These are phyloP conservation scores for Ormyrus pomaceus DNA, from an alignment of 2,888 invertebrate species.

Conservation along the genomic window DNA sequence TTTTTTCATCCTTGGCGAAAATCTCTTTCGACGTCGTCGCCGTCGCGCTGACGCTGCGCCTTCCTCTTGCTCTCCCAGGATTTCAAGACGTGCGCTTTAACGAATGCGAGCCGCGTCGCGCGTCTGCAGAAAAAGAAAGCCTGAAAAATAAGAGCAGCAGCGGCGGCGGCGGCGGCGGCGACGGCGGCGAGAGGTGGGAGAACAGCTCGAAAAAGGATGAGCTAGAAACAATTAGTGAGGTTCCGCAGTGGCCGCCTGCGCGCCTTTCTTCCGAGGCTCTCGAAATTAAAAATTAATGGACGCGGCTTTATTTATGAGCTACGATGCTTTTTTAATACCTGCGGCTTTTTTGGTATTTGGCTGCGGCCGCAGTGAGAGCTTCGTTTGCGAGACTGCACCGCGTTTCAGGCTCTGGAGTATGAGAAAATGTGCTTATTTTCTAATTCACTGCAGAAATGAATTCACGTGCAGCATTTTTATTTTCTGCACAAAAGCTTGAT, in stretches of 20 bases:
- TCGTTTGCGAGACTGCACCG: too few species aligned
- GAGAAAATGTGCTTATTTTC: too few species aligned
- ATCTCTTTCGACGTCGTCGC: conserved; percentile 22
- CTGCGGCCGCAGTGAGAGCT: too few species aligned
- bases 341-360: too few species aligned
- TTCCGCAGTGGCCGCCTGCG: conserved; percentile 35
- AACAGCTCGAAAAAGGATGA: conserved; percentile 59
- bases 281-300: conserved; percentile 42
- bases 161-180: conserved; percentile 25
- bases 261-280: too few species aligned
- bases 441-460: too few species aligned
- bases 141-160: conserved; percentile 21
- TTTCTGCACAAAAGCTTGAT: too few species aligned
- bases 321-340: conserved; percentile 11
- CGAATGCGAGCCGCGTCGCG: conserved; percentile 53
- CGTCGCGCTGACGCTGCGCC: conserved; percentile 34
- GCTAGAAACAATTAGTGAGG: conserved; percentile 62
- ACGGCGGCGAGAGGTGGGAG: too few species aligned
- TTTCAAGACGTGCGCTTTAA: conserved; percentile 39
- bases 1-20: conserved; percentile 15
- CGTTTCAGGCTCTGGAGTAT: too few species aligned
- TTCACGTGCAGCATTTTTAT: too few species aligned
- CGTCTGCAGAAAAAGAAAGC: not conserved
- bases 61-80: conserved; percentile 3
- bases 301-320: not conserved